Conservation (phyloP, 2,888 invertebrate species). For the Ophion obscuratus region DNA sequence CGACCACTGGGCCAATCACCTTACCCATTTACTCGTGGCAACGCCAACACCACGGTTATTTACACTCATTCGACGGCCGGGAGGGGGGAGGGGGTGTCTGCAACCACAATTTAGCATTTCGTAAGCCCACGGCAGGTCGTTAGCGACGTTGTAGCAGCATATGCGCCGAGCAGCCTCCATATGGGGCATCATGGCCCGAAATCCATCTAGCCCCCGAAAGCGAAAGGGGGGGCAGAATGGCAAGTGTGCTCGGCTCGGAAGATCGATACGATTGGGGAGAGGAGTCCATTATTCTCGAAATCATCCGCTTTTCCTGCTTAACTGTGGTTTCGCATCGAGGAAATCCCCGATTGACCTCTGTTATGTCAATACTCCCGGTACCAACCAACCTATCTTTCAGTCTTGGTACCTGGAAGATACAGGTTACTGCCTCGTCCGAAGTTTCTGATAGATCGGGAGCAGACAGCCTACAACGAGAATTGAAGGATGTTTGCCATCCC, state of each 20-base stretch:
- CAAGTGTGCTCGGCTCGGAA: conserved; percentile 59
- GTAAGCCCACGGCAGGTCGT: conserved; percentile 82
- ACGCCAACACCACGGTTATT: conserved; percentile 82
- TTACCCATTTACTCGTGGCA: conserved; percentile 77
- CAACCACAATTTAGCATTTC: conserved; percentile 83
- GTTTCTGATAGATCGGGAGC: neutral
- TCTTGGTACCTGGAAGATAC: neutral
- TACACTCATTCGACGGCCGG: conserved; percentile 79
- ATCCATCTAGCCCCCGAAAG: conserved; percentile 71
- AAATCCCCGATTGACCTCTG: conserved; percentile 53
- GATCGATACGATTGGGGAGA: conserved; percentile 77
- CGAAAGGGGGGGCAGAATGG: conserved; percentile 26
- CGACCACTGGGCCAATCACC: no score
- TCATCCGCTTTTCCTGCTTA: conserved; percentile 59
- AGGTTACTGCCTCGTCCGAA: neutral
- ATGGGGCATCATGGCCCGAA: conserved; percentile 80
- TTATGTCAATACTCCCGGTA: conserved; percentile 57
- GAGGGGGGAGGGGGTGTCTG: conserved; percentile 56
- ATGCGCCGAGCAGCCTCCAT: conserved; percentile 84
- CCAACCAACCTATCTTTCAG: neutral
- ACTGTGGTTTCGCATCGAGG: conserved; percentile 53
- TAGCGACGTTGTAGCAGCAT: conserved; percentile 83
- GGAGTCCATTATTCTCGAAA: conserved; percentile 21
- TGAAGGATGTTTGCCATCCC: neutral
- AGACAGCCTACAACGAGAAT: neutral